Percentiles rank a stretch among this genome's conserved stretches.
These are phyloP conservation scores for Spatula clypeata DNA, from an alignment of 2,797 vertebrate species.

Conservation along the genomic window DNA sequence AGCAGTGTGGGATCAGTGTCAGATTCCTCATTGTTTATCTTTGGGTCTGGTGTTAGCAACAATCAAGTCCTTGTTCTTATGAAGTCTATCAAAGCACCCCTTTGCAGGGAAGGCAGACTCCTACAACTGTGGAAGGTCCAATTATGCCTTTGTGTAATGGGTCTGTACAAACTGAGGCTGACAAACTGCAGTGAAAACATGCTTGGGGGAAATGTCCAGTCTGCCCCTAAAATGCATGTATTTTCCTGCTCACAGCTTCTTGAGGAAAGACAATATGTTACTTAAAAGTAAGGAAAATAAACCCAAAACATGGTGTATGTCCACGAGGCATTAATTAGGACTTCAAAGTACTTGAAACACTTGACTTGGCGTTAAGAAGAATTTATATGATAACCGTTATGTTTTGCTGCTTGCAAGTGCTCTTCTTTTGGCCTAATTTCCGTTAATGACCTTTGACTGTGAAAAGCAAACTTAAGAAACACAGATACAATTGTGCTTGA, in stretches of 20 bases:
- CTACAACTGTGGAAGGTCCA: not conserved
- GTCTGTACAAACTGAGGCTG: not conserved
- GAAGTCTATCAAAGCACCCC: not conserved
- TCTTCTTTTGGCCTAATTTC: slow-evolving; percentile 35
- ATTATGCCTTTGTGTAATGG: not conserved
- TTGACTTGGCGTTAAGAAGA: slow-evolving; percentile 40
- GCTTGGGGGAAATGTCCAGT: not conserved
- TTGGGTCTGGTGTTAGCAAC: not conserved
- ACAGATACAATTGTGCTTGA: not conserved
- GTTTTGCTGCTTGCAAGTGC: slow-evolving; percentile 19
- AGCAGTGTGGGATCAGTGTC: not conserved
- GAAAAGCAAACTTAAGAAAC: slow-evolving; percentile 26
- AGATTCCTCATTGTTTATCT: not conserved
- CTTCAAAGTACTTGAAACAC: slow-evolving; percentile 36
- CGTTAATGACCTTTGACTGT: slow-evolving; percentile 37
- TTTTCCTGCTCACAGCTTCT: not conserved
- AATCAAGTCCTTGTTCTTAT: accelerated
- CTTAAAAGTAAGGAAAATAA: not conserved
- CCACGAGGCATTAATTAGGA: slow-evolving; percentile 58
- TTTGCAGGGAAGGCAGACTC: not conserved
- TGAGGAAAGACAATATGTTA: not conserved
- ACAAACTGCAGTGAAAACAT: not conserved
- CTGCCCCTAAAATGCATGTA: not conserved
- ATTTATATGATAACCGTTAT: slow-evolving; percentile 51
- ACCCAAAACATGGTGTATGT: slow-evolving; percentile 1